Percentiles rank a stretch among this genome's conserved stretches.
Conservation (phyloP, 2,888 invertebrate genomes). For the Drosophila mercatorum region DNA sequence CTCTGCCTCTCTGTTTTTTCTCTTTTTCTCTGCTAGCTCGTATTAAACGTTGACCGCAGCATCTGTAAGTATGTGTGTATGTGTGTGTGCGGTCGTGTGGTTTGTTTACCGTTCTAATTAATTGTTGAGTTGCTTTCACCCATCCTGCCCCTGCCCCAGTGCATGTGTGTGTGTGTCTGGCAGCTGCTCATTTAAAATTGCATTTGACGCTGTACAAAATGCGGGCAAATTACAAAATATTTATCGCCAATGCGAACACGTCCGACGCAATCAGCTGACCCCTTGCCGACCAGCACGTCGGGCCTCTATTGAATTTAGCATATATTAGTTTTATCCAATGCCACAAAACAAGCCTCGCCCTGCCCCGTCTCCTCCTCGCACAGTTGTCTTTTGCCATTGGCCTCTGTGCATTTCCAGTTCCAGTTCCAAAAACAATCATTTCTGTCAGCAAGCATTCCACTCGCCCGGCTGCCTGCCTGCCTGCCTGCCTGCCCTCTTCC, state of each 20-base stretch:
- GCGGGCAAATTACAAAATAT: conserved; percentile 67
- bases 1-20: too few species aligned
- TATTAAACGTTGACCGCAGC: conserved; percentile 12
- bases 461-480: not conserved
- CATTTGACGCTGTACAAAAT: conserved; percentile 66
- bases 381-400: conserved; percentile 41
- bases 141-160: not conserved
- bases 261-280: conserved; percentile 25
- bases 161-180: conserved; percentile 22
- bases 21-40: not conserved
- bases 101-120: conserved; percentile 61
- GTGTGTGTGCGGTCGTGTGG: conserved; percentile 39
- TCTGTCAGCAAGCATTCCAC: conserved; percentile 30
- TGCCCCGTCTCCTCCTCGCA: not conserved
- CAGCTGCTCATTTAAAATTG: conserved; percentile 53
- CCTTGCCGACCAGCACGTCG: conserved; percentile 1
- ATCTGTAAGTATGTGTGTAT: conserved; percentile 37
- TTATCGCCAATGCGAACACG: conserved; percentile 54
- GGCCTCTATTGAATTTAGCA: conserved; percentile 40
- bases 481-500: not conserved
- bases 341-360: conserved; percentile 38
- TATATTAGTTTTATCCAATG: conserved; percentile 48
- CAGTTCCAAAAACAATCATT: conserved; percentile 50
- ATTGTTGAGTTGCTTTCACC: conserved; percentile 54
- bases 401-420: conserved; percentile 41